Evolutionary conservation across 2,113 vertebrate species (phyloP).

Genomic region (Shinisaurus crocodilurus): DNA sequence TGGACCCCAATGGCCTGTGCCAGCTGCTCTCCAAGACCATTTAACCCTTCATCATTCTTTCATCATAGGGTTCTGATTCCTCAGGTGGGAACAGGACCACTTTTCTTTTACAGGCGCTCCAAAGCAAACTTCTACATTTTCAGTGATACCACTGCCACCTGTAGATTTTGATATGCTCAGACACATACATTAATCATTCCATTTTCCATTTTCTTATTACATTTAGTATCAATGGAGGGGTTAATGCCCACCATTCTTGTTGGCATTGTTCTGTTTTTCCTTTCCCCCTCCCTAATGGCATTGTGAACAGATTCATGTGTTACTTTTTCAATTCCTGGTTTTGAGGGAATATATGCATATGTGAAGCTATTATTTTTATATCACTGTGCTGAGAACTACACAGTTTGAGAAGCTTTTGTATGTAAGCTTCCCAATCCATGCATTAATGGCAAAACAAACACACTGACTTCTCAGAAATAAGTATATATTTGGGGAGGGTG

Average conservation of each 20-base stretch:
- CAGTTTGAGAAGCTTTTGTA: neutral
- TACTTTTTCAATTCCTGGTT: neutral
- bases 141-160: neutral
- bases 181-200: neutral
- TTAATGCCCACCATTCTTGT: fast-evolving
- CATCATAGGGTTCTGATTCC: neutral
- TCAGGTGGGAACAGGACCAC: neutral
- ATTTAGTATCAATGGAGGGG: neutral
- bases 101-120: neutral
- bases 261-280: neutral
- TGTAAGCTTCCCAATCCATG: neutral
- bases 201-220: neutral
- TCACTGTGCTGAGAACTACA: neutral
- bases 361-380: neutral
- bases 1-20: neutral
- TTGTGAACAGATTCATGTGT: neutral
- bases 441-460: neutral
- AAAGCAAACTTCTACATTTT: neutral
- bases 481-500: too few relatives aligned
- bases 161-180: neutral
- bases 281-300: too few relatives aligned
- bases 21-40: neutral
- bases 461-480: neutral
- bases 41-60: neutral
- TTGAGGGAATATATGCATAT: neutral